Base-by-base conservation (phyloP, 2,113 vertebrate genomes). In the Gobius niger region DNA sequence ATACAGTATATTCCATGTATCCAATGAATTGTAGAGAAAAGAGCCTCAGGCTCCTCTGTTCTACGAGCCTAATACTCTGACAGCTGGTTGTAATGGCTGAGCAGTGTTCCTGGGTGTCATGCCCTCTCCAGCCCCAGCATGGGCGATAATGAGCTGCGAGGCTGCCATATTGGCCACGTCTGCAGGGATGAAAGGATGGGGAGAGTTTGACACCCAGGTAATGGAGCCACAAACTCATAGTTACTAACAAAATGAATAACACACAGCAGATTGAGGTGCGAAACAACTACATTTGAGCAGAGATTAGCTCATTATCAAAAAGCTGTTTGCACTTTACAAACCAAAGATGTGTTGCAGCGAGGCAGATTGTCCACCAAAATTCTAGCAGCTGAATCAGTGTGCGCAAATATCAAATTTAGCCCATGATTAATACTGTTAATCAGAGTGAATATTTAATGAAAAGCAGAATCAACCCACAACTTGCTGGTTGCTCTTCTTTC, bases 91-190 rank as follows among this genome's bases (percentile, higher is more conserved):
- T 57, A 67, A 76, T 73, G 77, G 61, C 80, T 9, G 15, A 68
- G 61, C 54, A 12, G 5, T 70, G 67, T 62, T 76, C 82, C 59
- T 67, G 61, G 51, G 78, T 68, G 75, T 72, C 74, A 10, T 78
- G 81, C 71, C 81, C 85, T 84, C 74, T 70, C 61, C 62, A 67
- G 72, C 73, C 80, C 76, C 76, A 73, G 87, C 63, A 18, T 88
- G 77, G 84, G 84, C 50, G 84, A 90, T 91, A 90, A 91, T 90
- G 86, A 91, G 85, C 81, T 80, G 81, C 84, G 42, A 72, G 68
- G 61, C 72, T 80, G 78, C 80, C 82, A 80, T 80, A 71, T 76
- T 85, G 80, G 70, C 79, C 70, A 87, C 51, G 87, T 83, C 85
- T 82, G 1, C 83, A 75, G 73, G 44, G 50, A 76, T 54, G 71